A percentile compares a stretch with the other conserved stretches of the same genome.
Conservation (phyloP, 2,797 vertebrate species). For the Anniella stebbinsi region DNA sequence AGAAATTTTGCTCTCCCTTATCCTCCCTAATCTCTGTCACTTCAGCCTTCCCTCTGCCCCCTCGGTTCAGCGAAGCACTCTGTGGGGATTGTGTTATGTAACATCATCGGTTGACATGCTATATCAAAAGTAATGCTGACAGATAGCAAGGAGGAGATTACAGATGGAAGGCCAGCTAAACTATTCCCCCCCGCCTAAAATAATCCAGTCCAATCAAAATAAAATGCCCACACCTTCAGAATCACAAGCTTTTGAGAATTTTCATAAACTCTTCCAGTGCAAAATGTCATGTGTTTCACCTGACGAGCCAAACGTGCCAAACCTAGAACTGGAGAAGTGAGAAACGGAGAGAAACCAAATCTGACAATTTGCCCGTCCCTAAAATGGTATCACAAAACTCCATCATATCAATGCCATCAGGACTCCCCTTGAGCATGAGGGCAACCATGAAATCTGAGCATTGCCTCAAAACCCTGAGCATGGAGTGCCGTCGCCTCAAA, state of each 20-base stretch:
- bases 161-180: slow-evolving; percentile 41
- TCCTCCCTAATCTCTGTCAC: slow-evolving; percentile 17
- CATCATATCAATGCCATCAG: no score
- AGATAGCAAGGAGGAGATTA: slow-evolving; percentile 20
- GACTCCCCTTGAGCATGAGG: no score
- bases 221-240: neutral
- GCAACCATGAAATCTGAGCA: neutral
- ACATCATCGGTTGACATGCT: slow-evolving; percentile 35
- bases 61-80: slow-evolving; percentile 17
- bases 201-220: neutral
- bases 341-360: no score
- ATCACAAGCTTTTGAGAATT: neutral
- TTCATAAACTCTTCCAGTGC: no score
- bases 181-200: slow-evolving; percentile 30
- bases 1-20: neutral
- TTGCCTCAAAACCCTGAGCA: neutral
- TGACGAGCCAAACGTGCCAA: neutral
- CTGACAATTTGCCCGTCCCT: no score
- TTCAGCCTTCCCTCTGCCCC: neutral
- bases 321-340: no score
- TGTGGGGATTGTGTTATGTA: slow-evolving; percentile 22
- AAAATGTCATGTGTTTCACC: neutral
- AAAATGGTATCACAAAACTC: no score
- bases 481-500: neutral
- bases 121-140: neutral